Conservation (phyloP, 2,113 vertebrate species). For the Tyrannus savana region DNA sequence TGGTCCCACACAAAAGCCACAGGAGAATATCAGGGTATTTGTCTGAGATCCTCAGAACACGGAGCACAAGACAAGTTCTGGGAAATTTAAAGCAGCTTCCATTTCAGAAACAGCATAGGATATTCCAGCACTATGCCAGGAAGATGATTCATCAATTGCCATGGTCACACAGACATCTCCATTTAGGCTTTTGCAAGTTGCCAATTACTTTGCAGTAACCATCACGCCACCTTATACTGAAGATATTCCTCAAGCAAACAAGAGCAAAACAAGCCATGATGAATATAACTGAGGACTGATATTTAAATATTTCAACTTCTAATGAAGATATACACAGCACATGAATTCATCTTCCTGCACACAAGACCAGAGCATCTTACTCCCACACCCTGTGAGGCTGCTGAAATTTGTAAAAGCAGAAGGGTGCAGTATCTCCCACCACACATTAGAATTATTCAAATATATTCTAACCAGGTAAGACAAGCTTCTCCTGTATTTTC, state of each 20-base stretch:
- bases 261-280: neutral
- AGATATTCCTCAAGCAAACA: neutral
- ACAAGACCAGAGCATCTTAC: neutral
- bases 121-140: slow-evolving; percentile 34
- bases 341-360: neutral
- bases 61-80: neutral
- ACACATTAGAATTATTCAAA: neutral
- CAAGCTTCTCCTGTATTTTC: neutral
- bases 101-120: neutral
- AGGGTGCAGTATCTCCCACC: neutral
- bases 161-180: neutral
- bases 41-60: neutral
- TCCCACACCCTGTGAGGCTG: neutral
- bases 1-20: neutral
- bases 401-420: neutral
- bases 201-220: neutral
- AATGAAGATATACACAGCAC: neutral
- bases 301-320: neutral
- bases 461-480: neutral
- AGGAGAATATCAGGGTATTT: neutral
- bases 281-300: neutral
- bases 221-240: neutral
- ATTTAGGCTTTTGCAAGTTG: neutral
- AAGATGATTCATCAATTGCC: slow-evolving; percentile 35
- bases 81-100: neutral